These are phyloP conservation scores for Mastacembelus armatus DNA, from an alignment of 2,797 vertebrate genomes.

Conservation along the genomic window DNA sequence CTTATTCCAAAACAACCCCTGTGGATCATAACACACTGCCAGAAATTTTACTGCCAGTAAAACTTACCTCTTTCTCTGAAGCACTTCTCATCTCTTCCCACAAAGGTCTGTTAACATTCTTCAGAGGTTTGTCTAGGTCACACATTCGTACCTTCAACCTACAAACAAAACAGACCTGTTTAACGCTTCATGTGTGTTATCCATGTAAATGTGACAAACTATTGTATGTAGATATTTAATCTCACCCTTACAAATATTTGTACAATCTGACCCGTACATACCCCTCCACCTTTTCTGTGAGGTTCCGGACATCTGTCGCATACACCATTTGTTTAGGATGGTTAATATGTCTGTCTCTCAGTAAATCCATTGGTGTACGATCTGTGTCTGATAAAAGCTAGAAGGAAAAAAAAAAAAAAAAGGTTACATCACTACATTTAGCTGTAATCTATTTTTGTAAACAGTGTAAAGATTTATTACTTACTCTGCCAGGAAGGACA, in stretches of 20 bases:
- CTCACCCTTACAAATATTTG: not conserved
- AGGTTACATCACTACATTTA: not conserved
- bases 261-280: conserved; percentile 64
- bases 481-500: conserved; percentile 86
- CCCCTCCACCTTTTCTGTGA: conserved; percentile 86
- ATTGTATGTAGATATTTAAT: no score
- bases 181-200: not conserved
- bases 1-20: no score
- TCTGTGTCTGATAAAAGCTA: conserved; percentile 73
- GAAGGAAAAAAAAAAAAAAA: conserved; percentile 33
- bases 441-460: no score
- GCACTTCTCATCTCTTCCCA: conserved; percentile 72
- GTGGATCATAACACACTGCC: no score
- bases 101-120: conserved; percentile 71
- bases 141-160: conserved; percentile 78
- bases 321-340: conserved; percentile 89
- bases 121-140: conserved; percentile 78
- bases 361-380: conserved; percentile 78
- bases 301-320: conserved; percentile 84
- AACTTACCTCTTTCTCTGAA: conserved; percentile 82
- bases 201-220: no score
- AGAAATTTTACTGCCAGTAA: no score
- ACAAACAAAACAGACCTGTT: not conserved
- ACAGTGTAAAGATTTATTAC: no score
- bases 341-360: conserved; percentile 86